These are phyloP conservation scores for Silurus meridionalis DNA, from an alignment of 2,113 vertebrate genomes.

Conservation along the genomic window DNA sequence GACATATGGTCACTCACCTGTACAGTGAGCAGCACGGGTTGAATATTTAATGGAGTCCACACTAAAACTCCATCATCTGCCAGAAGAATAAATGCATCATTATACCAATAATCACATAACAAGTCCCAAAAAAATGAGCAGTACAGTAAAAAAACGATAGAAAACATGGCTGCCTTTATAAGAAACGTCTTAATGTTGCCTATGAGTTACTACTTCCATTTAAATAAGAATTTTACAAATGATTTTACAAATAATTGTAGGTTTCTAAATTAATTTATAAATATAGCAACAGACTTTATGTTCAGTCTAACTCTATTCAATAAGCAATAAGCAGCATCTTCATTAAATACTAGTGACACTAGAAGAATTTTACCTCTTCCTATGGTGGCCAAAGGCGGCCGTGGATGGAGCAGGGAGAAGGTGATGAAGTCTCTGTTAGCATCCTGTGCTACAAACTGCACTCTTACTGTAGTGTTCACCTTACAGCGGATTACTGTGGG, in stretches of 20 bases:
- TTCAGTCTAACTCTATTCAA: no score
- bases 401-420: slow-evolving; percentile 71
- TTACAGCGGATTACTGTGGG: slow-evolving; percentile 69
- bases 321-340: background rate
- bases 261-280: background rate
- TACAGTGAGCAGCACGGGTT: slow-evolving; percentile 69
- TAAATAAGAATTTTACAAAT: background rate
- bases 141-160: background rate
- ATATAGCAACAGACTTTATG: background rate
- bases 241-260: background rate
- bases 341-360: background rate
- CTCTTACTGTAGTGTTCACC: slow-evolving; percentile 65
- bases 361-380: slow-evolving; percentile 63
- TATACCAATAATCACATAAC: background rate
- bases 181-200: background rate
- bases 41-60: slow-evolving; percentile 67
- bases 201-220: background rate
- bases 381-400: slow-evolving; percentile 67
- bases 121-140: background rate
- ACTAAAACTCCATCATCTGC: slow-evolving; percentile 69
- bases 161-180: background rate
- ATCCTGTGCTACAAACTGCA: slow-evolving; percentile 69
- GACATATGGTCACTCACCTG: slow-evolving; percentile 67
- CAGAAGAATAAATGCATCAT: background rate
- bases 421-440: slow-evolving; percentile 70